Evolutionary conservation across 2,113 vertebrate genomes (phyloP), one percentile per base, ranked within the genome.

Genomic region (Corythoichthys intestinalis): DNA sequence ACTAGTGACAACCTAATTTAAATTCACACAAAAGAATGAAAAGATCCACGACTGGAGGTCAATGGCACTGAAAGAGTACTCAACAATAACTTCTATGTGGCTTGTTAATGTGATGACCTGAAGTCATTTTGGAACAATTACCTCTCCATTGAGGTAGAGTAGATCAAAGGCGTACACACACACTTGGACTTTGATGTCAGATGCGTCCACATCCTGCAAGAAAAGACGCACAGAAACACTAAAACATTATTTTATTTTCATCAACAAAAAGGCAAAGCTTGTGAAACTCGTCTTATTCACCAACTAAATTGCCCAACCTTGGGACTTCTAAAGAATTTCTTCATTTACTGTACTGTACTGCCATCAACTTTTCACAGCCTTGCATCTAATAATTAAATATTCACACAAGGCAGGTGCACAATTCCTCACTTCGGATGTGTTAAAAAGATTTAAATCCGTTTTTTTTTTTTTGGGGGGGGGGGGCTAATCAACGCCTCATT

Each of bases 121-220:
- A 56, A 34, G 53, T 10, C 35, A 13, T 15, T 13, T 14, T 58
- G 56, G 35, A 37, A 58, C 14, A 4, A 58, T 94, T 80, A 96
- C 95, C 92, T 95, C 88, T 75, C 95, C 95, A 0, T 96, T 96
- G 52, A 96, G 91, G 78, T 93, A 96, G 52, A 96, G 93, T 69
- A 97, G 91, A 86, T 96, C 95, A 0, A 97, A 96, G 78, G 95
- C 95, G 0, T 96, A 96, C 35, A 96, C 83, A 11, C 95, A 97
- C 73, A 97, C 95, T 69, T 97, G 95, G 64, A 96, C 95, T 83
- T 94, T 93, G 84, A 96, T 96, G 69, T 94, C 94, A 0, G 93
- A 89, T 0, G 94, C 93, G 0, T 95, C 94, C 58, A 96, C 95
- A 48, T 95, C 95, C 95, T 96, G 84, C 67, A 71, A 76, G 53